phyloP scores from a whole-genome alignment of 2,797 vertebrate species.

The Hyperoplus immaculatus region DNA sequence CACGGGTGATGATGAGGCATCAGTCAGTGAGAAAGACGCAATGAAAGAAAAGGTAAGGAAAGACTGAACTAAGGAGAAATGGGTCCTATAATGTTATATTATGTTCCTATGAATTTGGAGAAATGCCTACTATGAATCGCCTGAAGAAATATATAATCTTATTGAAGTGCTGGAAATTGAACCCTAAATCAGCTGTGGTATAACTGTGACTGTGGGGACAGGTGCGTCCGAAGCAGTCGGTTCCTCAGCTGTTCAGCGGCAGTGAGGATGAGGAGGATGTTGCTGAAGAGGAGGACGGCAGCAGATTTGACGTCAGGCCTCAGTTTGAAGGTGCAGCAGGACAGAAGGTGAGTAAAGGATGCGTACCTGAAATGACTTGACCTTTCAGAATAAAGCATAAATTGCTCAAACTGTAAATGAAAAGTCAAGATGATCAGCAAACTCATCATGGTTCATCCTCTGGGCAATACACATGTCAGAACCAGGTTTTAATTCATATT shows the following conservation, averaged over 20 bases:
- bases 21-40: conserved; percentile 25
- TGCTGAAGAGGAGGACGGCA: conserved; percentile 76
- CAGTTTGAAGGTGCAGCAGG: conserved; percentile 95
- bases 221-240: conserved; percentile 10
- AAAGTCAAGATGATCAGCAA: background rate
- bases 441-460: background rate
- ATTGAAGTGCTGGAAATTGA: background rate
- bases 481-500: background rate
- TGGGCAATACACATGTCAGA: background rate
- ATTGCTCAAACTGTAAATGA: background rate
- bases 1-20: conserved; percentile 25
- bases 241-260: conserved; percentile 87
- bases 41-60: conserved; percentile 56
- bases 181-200: background rate
- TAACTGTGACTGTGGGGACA: conserved; percentile 8
- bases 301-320: conserved; percentile 91
- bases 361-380: background rate
- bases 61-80: background rate
- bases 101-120: background rate
- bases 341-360: conserved; percentile 87
- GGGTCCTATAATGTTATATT: background rate
- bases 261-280: conserved; percentile 87
- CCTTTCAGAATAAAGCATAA: background rate
- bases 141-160: no score
- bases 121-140: background rate